phyloP scores from a whole-genome alignment of 2,797 vertebrate species.

The Meda fulgida region DNA sequence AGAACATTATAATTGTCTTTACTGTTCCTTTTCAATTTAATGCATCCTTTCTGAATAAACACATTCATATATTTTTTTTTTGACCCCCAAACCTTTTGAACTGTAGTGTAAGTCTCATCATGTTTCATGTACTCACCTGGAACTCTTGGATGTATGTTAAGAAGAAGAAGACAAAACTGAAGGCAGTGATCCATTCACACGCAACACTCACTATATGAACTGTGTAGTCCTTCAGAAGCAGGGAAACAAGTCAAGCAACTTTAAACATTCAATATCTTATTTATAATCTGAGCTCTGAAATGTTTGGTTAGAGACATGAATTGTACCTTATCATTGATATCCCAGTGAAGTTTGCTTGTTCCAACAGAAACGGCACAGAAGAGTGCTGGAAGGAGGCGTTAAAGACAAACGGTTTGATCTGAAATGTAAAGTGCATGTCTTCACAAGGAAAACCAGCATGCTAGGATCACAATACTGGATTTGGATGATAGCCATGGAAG shows the following conservation, averaged over 20 bases:
- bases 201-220: constrained; percentile 82
- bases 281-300: background rate
- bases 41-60: background rate
- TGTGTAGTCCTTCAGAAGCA: constrained; percentile 79
- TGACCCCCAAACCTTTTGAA: background rate
- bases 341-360: constrained; percentile 78
- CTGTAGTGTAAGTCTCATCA: background rate
- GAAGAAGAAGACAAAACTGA: constrained; percentile 93
- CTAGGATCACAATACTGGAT: background rate
- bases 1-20: background rate
- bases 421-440: background rate
- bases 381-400: constrained; percentile 73
- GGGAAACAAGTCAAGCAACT: background rate
- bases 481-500: background rate
- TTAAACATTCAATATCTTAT: background rate
- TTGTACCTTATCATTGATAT: constrained; percentile 81
- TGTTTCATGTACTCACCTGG: constrained; percentile 80
- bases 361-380: constrained; percentile 79
- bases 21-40: background rate
- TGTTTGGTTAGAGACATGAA: background rate
- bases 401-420: constrained; percentile 54
- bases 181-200: constrained; percentile 91
- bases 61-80: too few relatives aligned
- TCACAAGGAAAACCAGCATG: background rate
- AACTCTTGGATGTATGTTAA: constrained; percentile 92